A percentile compares a stretch with the other conserved stretches of the same genome.
These are phyloP conservation scores for Labeo catla DNA, from an alignment of 2,113 vertebrate genomes.

Conservation along the genomic window DNA sequence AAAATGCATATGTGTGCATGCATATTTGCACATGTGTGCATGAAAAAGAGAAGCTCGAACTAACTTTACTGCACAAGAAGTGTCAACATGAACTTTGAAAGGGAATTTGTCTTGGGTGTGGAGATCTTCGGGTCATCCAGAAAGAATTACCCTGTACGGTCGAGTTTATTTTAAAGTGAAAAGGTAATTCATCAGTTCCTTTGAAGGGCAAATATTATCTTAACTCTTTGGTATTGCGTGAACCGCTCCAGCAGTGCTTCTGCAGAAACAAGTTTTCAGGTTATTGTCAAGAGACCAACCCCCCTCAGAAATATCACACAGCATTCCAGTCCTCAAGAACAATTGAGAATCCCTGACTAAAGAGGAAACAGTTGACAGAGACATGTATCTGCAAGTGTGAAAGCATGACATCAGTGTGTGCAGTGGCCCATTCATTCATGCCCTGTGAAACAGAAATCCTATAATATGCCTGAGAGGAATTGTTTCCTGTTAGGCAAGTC, in stretches of 20 bases:
- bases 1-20: conserved; percentile 27
- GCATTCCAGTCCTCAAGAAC: conserved; percentile 52
- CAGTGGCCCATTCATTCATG: conserved; percentile 1
- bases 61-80: neutral
- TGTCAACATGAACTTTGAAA: conserved; percentile 43
- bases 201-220: conserved; percentile 67
- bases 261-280: conserved; percentile 44
- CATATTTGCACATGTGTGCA: conserved; percentile 11
- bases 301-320: conserved; percentile 7
- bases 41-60: neutral
- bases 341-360: conserved; percentile 16
- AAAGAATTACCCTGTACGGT: neutral
- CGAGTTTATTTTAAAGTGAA: conserved; percentile 20
- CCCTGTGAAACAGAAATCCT: neutral
- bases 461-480: neutral
- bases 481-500: neutral
- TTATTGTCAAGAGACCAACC: conserved; percentile 17
- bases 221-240: conserved; percentile 57
- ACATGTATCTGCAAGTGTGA: conserved; percentile 52
- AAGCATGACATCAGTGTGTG: conserved; percentile 38
- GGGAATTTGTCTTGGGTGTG: conserved; percentile 26
- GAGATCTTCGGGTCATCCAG: conserved; percentile 12
- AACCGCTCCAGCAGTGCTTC: conserved; percentile 55
- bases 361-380: conserved; percentile 30
- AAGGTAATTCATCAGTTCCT: neutral